Evolutionary conservation across 2,888 invertebrate species (phyloP).

Genomic region (Smittia aterrima): DNA sequence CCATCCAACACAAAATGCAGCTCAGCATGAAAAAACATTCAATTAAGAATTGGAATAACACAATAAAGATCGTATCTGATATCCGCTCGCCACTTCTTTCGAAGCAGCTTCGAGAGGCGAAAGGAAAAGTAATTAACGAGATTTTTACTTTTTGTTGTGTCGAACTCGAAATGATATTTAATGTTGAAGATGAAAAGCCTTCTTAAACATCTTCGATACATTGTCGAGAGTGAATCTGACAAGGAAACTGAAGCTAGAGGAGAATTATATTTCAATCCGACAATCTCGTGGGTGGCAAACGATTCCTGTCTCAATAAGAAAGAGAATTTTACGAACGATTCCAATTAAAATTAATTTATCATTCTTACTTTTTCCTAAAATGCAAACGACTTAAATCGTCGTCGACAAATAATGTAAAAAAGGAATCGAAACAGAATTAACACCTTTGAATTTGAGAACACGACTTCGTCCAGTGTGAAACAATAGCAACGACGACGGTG

Average conservation of each 20-base stretch:
- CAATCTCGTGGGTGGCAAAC: not conserved
- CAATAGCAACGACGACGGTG: not conserved
- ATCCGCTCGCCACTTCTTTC: not conserved
- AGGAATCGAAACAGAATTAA: not conserved
- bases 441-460: not conserved
- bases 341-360: not conserved
- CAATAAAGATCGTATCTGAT: conserved; percentile 18
- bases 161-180: not conserved
- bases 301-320: not conserved
- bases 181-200: not conserved
- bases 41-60: conserved; percentile 11
- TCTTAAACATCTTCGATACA: not conserved
- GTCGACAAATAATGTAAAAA: no score
- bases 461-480: not conserved
- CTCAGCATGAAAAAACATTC: conserved; percentile 15
- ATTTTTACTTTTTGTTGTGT: not conserved
- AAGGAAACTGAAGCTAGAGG: not conserved
- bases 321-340: no score
- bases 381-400: not conserved
- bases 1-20: not conserved
- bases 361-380: not conserved
- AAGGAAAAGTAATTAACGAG: conserved; percentile 22
- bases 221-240: not conserved
- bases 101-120: not conserved
- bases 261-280: not conserved